Percentiles rank a stretch among this genome's conserved stretches.
Evolutionary conservation across 2,797 vertebrate genomes (phyloP).

Genomic region (Pogonophryne albipinna): DNA sequence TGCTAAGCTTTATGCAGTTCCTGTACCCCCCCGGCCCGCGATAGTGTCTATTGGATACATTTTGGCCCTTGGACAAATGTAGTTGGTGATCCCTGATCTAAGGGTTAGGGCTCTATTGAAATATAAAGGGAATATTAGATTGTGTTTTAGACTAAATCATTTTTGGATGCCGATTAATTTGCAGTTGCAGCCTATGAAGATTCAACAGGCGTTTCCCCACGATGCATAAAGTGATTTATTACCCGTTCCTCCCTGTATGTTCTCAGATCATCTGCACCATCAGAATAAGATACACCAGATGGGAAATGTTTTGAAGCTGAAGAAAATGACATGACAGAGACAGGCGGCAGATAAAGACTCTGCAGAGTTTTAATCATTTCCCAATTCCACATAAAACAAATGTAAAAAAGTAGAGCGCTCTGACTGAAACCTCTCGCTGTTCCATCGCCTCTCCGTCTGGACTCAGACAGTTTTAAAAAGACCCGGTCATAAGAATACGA

Average conservation of each 20-base stretch:
- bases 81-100: too few species aligned
- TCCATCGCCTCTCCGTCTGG: conserved; percentile 1
- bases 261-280: neutral
- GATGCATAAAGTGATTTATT: too few species aligned
- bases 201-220: too few species aligned
- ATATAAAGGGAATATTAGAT: neutral
- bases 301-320: neutral
- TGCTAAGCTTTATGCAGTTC: too few species aligned
- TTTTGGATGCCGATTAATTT: neutral
- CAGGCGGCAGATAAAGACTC: conserved; percentile 60
- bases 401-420: conserved; percentile 80
- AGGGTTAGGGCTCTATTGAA: too few species aligned
- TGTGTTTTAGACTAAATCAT: too few species aligned
- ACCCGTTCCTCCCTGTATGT: too few species aligned
- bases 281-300: neutral
- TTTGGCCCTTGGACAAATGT: too few species aligned
- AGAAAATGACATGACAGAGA: conserved; percentile 23
- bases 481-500: conserved; percentile 57
- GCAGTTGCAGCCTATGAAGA: neutral
- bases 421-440: conserved; percentile 42
- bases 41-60: too few species aligned
- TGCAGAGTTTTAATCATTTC: conserved; percentile 75
- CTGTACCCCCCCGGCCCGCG: too few species aligned
- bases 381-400: conserved; percentile 82
- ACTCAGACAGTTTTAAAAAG: conserved; percentile 71